phyloP scores from a whole-genome alignment of 2,113 vertebrate species.

The Zapornia atra region DNA sequence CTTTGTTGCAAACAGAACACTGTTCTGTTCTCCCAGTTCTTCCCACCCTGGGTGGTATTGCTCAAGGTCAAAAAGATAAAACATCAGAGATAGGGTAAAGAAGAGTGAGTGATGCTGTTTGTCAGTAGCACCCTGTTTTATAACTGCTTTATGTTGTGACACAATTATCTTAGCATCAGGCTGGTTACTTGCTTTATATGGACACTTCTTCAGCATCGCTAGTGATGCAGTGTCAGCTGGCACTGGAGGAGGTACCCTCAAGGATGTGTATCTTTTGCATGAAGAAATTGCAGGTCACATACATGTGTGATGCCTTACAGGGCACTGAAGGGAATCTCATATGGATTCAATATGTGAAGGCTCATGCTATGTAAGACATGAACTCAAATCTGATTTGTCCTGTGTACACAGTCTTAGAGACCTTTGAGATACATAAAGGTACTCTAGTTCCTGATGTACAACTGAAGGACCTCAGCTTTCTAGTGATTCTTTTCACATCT shows the following conservation, averaged over 20 bases:
- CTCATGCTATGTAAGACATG: fast-evolving
- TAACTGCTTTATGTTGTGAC: neutral
- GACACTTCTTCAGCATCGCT: neutral
- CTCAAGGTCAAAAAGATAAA: neutral
- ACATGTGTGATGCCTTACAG: neutral
- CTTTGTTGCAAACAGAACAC: neutral
- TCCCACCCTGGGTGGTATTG: neutral
- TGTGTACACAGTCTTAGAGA: neutral
- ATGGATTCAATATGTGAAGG: neutral
- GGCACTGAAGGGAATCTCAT: neutral
- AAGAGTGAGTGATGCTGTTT: neutral
- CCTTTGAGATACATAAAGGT: neutral
- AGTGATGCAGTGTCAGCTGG: neutral
- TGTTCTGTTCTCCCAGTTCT: neutral
- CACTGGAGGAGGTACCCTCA: neutral
- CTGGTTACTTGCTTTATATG: neutral
- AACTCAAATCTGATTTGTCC: neutral
- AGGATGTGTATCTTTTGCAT: neutral
- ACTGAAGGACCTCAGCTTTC: neutral
- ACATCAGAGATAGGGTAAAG: neutral
- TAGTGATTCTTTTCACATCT: neutral
- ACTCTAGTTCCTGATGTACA: neutral
- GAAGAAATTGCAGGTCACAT: neutral
- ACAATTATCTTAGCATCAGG: neutral
- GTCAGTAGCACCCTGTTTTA: neutral